Conservation (phyloP, 2,113 vertebrate species). For the Geococcyx californianus region DNA sequence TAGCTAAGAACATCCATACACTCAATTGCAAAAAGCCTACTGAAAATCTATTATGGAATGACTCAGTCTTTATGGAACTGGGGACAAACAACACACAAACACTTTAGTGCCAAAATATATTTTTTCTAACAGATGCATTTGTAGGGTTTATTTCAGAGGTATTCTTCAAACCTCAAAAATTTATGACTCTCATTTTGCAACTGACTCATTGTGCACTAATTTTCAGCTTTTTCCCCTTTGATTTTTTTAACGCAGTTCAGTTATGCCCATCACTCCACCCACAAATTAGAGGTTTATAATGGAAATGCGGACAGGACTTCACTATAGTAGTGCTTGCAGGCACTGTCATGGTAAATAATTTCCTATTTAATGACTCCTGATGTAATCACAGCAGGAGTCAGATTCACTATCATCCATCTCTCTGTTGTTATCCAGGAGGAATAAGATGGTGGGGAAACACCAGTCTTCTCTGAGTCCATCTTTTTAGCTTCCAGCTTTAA, state of each 20-base stretch:
- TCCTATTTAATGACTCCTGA: conserved; percentile 4
- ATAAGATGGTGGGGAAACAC: neutral
- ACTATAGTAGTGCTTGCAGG: neutral
- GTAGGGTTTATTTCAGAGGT: neutral
- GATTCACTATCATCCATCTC: neutral
- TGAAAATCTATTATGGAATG: neutral
- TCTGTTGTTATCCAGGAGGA: neutral
- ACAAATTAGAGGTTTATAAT: neutral
- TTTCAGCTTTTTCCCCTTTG: neutral
- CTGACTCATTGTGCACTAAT: neutral
- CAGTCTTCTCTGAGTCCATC: neutral
- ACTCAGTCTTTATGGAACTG: neutral
- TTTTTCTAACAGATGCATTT: neutral
- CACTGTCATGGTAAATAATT: conserved; percentile 14
- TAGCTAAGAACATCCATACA: neutral
- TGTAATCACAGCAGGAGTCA: neutral
- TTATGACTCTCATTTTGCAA: neutral
- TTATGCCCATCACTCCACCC: neutral
- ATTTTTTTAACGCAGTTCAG: neutral
- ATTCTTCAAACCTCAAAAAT: neutral
- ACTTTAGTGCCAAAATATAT: neutral
- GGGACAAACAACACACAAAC: neutral
- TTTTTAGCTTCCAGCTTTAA: neutral
- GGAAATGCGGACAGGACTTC: conserved; percentile 22
- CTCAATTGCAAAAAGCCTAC: neutral